phyloP scores from a whole-genome alignment of 2,113 vertebrate species.

The Hassar affinis region DNA sequence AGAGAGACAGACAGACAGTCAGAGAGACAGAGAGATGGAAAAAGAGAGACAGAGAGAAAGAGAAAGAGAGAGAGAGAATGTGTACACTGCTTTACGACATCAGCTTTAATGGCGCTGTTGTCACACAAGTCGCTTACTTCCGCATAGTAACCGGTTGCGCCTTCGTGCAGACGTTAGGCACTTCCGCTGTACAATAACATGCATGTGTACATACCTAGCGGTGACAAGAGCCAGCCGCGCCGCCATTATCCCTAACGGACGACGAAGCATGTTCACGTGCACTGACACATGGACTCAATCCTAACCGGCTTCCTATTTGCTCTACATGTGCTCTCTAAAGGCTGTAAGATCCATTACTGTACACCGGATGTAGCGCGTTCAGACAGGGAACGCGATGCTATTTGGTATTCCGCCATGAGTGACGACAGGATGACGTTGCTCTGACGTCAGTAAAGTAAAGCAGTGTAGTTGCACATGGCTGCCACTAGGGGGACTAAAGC shows the following conservation, averaged over 20 bases:
- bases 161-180: neutral
- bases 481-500: slow-evolving; percentile 9
- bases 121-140: neutral
- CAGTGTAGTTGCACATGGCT: neutral
- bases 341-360: neutral
- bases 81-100: too few relatives aligned
- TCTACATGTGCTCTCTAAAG: neutral
- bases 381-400: neutral
- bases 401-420: neutral
- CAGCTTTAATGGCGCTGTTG: too few relatives aligned
- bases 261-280: slow-evolving; percentile 2
- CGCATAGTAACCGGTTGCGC: neutral
- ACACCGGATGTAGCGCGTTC: neutral
- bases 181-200: neutral
- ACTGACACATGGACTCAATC: neutral
- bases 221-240: neutral
- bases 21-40: too few relatives aligned
- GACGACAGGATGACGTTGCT: slow-evolving; percentile 12
- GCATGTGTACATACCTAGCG: slow-evolving; percentile 17
- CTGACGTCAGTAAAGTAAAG: neutral
- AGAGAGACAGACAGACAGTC: too few relatives aligned
- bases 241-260: neutral
- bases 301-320: neutral
- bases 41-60: too few relatives aligned
- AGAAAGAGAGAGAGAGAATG: too few relatives aligned